Base-by-base conservation (phyloP, 1,140 invertebrate genomes). In the Chironomus striatipennis region DNA sequence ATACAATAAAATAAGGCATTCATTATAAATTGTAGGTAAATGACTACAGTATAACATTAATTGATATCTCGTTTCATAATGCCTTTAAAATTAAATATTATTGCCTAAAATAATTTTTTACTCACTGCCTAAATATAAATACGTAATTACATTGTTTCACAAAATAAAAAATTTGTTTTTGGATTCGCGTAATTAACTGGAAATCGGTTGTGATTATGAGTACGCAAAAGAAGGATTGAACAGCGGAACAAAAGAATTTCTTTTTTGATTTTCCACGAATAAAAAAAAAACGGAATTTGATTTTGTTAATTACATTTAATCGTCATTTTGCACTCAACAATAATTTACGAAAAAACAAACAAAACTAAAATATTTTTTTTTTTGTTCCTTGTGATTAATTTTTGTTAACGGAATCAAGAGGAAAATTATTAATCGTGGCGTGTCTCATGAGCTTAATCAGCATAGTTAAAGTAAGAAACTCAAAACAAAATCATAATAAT, bases 1-100 rank as follows among this genome's bases (percentile, higher is more conserved):
- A n/a, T n/a, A n/a, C n/a, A n/a, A n/a, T n/a, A n/a, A n/a, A n/a
- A n/a, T n/a, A 10, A 57, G 47, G 47, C 47, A 57, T 57, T 57
- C 47, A 57, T 57, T 57, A 57, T 47, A 57, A 57, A 12, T 15
- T 15, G 4, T 57, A 57, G 47, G 47, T 57, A 57, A 57, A 57
- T 57, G 47, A 57, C 47, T 57, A 57, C n/a, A 57, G 47, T n/a
- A 57, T 15, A 57, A 57, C 47, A 57, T 57, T 57, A 57, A 57
- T 57, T 57, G 47, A 57, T 57, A 57, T 57, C 47, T 57, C 8
- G 12, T 5, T n/a, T 57, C 47, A n/a, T 57, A 57, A 57, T 57
- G 47, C 47, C 47, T 57, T 57, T 57, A 57, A 57, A 57, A 57
- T 57, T 57, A 57, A 57, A 57, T 57, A 57, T 57, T 57, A 57